Base-by-base conservation (phyloP, 2,113 vertebrate species). In the Pachycephala philippinensis region DNA sequence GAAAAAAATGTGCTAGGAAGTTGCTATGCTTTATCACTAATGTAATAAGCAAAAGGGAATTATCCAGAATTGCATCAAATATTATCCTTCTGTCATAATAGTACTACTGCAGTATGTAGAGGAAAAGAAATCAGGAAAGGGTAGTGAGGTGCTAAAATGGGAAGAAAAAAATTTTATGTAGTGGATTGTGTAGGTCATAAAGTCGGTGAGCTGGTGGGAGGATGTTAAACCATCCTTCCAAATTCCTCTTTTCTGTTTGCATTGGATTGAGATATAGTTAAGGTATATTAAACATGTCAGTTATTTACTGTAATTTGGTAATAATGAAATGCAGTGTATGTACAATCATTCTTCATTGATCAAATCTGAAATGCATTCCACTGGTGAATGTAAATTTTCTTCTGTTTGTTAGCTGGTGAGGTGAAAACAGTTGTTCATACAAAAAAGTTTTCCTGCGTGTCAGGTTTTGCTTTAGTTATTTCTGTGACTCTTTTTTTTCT, bases 401-500 rank as follows among this genome's bases (percentile, higher is more conserved):
- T 72, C 39, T 79, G 0, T 81, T 77, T 87, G 33, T 84, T 89
- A 68, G 11, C 44, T n/a, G 49, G 10, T 28, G 8, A 27, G 27
- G 19, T 81, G 15, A 61, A 87, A 83, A 93, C 11, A 93, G 77
- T 57, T 47, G 28, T 72, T 95, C 13, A 14, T 72, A 50, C 33
- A 78, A 84, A 66, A 92, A 52, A 40, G 6, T 6, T 59, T 87
- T 65, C 27, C 76, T 1, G 3, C 7, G 27, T 87, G 26, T 65
- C 39, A 40, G 47, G 59, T 85, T 91, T 92, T 82, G 31, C 54
- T 94, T 91, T 87, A 85, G 82, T 93, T 91, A 82, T 89, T 91
- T 89, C 63, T 65, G 20, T 92, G 50, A 56, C 57, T 87, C 20
- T 8, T 3, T 5, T 76, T 72, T 91, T 95, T 63, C 57, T 80